These are phyloP conservation scores for Rhamnusium bicolor DNA, from an alignment of 2,888 invertebrate species.

Conservation along the genomic window DNA sequence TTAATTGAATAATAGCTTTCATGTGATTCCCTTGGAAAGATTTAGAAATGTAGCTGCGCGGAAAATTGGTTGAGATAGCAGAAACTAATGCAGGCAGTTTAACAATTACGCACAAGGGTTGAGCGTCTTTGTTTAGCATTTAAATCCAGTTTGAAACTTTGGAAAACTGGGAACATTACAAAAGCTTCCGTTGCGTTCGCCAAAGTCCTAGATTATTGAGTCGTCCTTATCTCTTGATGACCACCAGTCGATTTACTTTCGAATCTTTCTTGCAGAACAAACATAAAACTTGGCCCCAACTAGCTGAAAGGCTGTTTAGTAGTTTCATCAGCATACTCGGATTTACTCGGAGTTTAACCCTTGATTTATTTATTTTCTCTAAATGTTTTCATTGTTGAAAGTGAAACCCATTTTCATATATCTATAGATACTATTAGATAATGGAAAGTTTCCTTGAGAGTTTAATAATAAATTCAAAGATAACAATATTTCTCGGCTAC, in stretches of 20 bases:
- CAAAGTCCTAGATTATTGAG: constrained; percentile 47
- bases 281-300: constrained; percentile 56
- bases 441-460: neutral
- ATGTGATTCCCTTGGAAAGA: constrained; percentile 39
- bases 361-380: constrained; percentile 32
- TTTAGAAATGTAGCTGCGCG: constrained; percentile 54
- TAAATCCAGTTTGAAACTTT: constrained; percentile 50
- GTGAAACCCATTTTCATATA: constrained; percentile 10
- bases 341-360: constrained; percentile 13
- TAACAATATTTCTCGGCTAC: neutral
- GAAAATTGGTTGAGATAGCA: constrained; percentile 61
- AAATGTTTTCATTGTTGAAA: constrained; percentile 19
- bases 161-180: constrained; percentile 33
- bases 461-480: constrained; percentile 10
- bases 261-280: constrained; percentile 39
- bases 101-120: constrained; percentile 58
- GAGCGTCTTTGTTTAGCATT: constrained; percentile 55
- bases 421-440: constrained; percentile 6
- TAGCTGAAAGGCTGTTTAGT: constrained; percentile 53
- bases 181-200: neutral
- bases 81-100: constrained; percentile 61
- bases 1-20: constrained; percentile 34
- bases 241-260: constrained; percentile 43
- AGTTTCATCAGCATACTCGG: constrained; percentile 44
- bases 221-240: constrained; percentile 56